Evolutionary conservation across 2,113 vertebrate species (phyloP).

Genomic region (Mohoua ochrocephala): DNA sequence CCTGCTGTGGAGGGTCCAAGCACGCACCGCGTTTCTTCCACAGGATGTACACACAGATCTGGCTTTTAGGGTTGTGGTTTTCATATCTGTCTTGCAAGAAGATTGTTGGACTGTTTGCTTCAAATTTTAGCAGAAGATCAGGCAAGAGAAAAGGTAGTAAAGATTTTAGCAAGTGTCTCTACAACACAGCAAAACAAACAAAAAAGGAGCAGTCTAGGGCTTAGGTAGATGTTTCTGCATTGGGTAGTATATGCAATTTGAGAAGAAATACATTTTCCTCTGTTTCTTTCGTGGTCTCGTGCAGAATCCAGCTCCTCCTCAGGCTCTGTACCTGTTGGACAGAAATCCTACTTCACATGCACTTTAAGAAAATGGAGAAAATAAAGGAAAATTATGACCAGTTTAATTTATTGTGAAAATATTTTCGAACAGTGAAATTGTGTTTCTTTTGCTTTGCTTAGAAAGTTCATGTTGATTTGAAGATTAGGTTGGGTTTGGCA

Average conservation of each 20-base stretch:
- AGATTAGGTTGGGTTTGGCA: not conserved
- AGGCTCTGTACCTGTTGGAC: not conserved
- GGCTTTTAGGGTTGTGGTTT: not conserved
- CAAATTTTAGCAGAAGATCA: not conserved
- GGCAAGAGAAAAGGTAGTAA: not conserved
- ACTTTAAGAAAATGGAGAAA: not conserved
- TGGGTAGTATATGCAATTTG: not conserved
- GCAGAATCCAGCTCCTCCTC: not conserved
- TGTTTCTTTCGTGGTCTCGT: fast-evolving
- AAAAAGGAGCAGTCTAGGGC: too few relatives aligned
- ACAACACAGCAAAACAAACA: not conserved
- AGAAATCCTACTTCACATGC: not conserved
- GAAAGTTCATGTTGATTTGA: not conserved
- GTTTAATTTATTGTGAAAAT: not conserved
- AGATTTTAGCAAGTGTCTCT: not conserved
- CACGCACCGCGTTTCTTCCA: not conserved
- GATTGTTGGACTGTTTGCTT: not conserved
- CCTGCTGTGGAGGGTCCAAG: not conserved
- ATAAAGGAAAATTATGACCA: not conserved
- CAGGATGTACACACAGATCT: not conserved
- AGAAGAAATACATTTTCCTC: not conserved
- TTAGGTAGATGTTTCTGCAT: not conserved
- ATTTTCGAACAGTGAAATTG: not conserved
- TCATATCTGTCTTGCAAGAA: not conserved
- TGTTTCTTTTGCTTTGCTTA: not conserved